Conservation (phyloP, 2,888 invertebrate species). For the Sarcophaga carnaria region DNA sequence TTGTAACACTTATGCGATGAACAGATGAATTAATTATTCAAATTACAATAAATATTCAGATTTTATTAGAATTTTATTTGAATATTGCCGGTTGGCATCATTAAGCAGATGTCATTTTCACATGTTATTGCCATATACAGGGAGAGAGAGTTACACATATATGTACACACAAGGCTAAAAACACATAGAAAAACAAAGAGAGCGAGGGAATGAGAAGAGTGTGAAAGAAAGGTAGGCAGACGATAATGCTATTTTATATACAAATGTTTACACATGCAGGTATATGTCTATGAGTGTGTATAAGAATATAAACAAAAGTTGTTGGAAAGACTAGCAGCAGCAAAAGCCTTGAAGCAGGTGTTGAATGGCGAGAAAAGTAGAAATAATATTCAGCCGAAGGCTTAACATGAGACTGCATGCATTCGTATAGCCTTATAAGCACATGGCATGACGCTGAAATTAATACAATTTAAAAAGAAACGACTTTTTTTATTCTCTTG, state of each 20-base stretch:
- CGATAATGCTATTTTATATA: neutral
- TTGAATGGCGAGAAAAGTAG: slow-evolving; percentile 30
- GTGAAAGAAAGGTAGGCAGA: neutral
- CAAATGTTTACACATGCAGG: slow-evolving; percentile 10
- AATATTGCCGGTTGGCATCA: slow-evolving; percentile 35
- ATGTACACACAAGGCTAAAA: slow-evolving; percentile 5
- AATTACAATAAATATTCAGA: slow-evolving; percentile 13
- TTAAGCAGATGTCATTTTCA: slow-evolving; percentile 52
- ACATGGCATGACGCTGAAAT: slow-evolving; percentile 32
- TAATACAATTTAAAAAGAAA: slow-evolving; percentile 45
- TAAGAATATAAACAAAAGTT: neutral
- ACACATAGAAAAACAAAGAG: neutral
- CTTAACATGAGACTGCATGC: slow-evolving; percentile 8
- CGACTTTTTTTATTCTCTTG: neutral
- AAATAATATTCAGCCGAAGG: slow-evolving; percentile 29
- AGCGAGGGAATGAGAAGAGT: neutral
- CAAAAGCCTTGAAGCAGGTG: slow-evolving; percentile 56
- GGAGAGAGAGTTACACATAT: neutral
- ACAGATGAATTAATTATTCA: slow-evolving; percentile 31
- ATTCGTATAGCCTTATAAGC: neutral
- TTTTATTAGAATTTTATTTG: slow-evolving; percentile 34
- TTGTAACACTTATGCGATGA: slow-evolving; percentile 18
- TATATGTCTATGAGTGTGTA: neutral
- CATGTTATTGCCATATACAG: slow-evolving; percentile 19
- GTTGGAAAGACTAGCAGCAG: neutral